Evolutionary conservation across 2,888 invertebrate species (phyloP), one percentile per base, ranked within the genome.

Genomic region (Drosophila anceps): DNA sequence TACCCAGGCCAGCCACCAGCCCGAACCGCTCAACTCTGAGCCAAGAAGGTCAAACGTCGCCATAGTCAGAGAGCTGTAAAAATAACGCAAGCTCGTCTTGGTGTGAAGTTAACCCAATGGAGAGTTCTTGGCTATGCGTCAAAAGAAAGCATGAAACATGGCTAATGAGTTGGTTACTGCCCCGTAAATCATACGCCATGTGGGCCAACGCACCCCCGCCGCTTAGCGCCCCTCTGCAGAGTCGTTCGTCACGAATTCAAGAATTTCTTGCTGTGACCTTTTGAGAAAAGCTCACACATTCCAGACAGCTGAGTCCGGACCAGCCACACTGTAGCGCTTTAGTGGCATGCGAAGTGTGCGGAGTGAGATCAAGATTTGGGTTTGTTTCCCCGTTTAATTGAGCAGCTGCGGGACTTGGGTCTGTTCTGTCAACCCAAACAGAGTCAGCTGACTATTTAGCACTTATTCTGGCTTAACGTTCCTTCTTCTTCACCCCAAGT

Each of bases 171-270:
- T 73, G 67, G 43, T 69, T 72, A 76, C 59, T 64, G 59, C 57
- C 59, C 67, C 77, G 70, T 87, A 78, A 84, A 84, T 87, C 87
- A 84, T 84, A 82, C 87, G 78, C 82, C 84, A 69, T 68, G 84
- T 82, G 75, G 69, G 44, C 75, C 57, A 18, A 69, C 68, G 60
- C 50, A 37, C 54, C 62, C 53, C 10, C 20, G 35, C 33, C 46
- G 58, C 10, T 71, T 54, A 54, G 60, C 76, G 63, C 70, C 69
- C 69, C 27, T 5, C 29, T 10, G 48, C 77, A 53, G 37, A 15
- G 55, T 35, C 54, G 48, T 55, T 43, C 31, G 48, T 60, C 50
- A 29, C 50, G n/a, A n/a, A n/a, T n/a, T n/a, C n/a, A 35, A 48
- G 39, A 69, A 69, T 69, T 59, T 55, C 59, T 48, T 43, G 46